These are phyloP conservation scores for Eulemur coronatus DNA, from an alignment of 2,797 vertebrate species.

Conservation along the genomic window DNA sequence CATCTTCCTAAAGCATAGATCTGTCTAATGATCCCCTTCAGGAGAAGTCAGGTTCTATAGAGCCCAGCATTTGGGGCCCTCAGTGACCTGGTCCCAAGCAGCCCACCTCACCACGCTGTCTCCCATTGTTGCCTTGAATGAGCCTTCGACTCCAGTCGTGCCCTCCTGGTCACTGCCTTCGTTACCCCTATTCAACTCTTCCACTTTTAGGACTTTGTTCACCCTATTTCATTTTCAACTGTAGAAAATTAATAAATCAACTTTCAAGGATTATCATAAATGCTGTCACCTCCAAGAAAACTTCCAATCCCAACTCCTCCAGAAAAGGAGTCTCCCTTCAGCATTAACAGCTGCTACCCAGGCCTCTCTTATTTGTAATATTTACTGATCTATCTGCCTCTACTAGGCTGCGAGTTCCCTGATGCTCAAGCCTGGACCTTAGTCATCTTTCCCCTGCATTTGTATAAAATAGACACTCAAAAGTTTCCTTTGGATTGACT, in stretches of 20 bases:
- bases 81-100: background rate
- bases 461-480: background rate
- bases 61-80: background rate
- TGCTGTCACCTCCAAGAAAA: background rate
- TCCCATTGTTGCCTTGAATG: background rate
- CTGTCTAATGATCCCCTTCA: background rate
- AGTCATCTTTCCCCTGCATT: background rate
- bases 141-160: background rate
- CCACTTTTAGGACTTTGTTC: background rate
- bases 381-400: background rate
- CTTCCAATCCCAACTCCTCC: background rate
- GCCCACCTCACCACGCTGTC: accelerated
- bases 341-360: background rate
- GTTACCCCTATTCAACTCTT: background rate
- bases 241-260: background rate
- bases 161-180: background rate
- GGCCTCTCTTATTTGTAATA: background rate
- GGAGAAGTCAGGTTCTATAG: background rate
- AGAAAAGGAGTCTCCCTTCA: background rate
- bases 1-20: background rate
- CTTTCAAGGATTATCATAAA: background rate
- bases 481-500: background rate
- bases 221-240: background rate
- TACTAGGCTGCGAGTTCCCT: background rate
- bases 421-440: background rate